Conservation (phyloP, 2,888 invertebrate genomes). For the Thelaira solivaga region DNA sequence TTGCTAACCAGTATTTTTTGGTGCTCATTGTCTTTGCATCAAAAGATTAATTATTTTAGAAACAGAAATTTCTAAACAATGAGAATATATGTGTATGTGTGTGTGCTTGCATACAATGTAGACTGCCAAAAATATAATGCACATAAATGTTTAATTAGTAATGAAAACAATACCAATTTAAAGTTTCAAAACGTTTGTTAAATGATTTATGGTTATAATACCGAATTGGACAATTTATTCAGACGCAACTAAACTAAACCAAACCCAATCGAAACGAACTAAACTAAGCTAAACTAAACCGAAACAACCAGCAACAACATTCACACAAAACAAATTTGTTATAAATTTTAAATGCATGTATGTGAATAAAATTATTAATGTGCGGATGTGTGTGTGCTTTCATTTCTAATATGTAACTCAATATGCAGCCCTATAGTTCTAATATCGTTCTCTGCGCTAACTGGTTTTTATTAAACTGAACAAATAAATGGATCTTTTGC, state of each 20-base stretch:
- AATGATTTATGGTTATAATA: constrained; percentile 57
- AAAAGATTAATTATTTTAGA: neutral
- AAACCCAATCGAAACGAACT: neutral
- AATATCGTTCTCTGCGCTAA: no score
- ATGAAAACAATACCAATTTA: constrained; percentile 37
- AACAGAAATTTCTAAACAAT: no score
- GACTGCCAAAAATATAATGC: neutral
- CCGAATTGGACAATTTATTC: constrained; percentile 28
- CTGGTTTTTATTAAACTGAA: no score
- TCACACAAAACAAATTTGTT: constrained; percentile 11
- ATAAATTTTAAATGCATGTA: constrained; percentile 1
- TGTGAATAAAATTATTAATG: neutral
- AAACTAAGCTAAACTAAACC: neutral
- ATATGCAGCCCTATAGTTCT: neutral
- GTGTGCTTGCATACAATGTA: neutral
- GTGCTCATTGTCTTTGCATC: neutral
- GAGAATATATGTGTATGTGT: no score
- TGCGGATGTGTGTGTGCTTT: neutral
- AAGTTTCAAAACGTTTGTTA: constrained; percentile 42
- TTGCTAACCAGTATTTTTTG: neutral
- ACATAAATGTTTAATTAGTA: constrained; percentile 42
- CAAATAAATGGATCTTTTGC: no score
- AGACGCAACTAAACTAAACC: neutral
- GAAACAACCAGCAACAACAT: constrained; percentile 18
- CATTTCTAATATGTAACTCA: neutral